Percentiles rank a stretch among this genome's conserved stretches.
phyloP scores from a whole-genome alignment of 2,888 invertebrate genomes.

The Amphipoea lucens region DNA sequence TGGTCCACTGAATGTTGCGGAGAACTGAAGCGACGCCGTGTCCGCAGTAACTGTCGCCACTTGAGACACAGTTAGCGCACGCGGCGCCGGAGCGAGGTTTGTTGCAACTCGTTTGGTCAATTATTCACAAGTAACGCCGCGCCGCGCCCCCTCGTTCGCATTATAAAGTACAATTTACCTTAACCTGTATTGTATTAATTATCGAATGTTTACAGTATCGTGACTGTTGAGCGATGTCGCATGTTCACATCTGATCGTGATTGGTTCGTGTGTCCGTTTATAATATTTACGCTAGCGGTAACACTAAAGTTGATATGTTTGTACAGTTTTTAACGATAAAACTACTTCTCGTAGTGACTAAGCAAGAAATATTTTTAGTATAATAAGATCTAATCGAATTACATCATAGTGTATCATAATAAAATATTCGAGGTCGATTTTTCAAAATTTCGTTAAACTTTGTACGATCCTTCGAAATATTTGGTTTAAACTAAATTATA shows the following conservation, averaged over 20 bases:
- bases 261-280: conserved; percentile 76
- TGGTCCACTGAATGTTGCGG: conserved; percentile 27
- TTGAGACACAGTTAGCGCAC: not conserved
- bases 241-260: conserved; percentile 71
- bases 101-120: conserved; percentile 52
- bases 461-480: conserved; percentile 82
- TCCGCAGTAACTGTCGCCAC: not conserved
- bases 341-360: conserved; percentile 87
- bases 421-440: conserved; percentile 82
- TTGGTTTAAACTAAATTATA: conserved; percentile 78
- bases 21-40: conserved; percentile 8
- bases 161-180: conserved; percentile 84
- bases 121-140: conserved; percentile 34
- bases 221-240: conserved; percentile 78
- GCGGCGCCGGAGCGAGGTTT: not conserved
- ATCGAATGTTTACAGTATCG: conserved; percentile 73
- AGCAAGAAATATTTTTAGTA: conserved; percentile 90
- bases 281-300: conserved; percentile 81
- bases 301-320: conserved; percentile 85
- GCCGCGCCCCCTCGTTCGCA: conserved; percentile 72
- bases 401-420: conserved; percentile 88
- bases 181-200: conserved; percentile 75
- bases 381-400: conserved; percentile 90
- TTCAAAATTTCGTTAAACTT: conserved; percentile 84
- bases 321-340: conserved; percentile 89